Evolutionary conservation across 2,797 vertebrate species (phyloP), one percentile per base, ranked within the genome.

Genomic region (Remorina albescens): DNA sequence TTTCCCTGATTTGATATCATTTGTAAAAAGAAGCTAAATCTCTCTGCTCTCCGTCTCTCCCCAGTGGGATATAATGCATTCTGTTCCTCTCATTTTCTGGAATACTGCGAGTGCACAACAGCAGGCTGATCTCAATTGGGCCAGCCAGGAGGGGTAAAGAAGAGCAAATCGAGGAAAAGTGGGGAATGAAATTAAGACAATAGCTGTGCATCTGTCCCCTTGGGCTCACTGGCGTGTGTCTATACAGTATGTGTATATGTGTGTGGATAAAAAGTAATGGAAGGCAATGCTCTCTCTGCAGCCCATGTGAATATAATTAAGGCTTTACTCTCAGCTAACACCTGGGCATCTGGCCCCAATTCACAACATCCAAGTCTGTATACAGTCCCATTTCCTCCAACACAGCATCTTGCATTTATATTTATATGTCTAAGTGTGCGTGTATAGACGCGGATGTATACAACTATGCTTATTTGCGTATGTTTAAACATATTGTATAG

Each of bases 1-100:
- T 92, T 81, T 88, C 90, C 84, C 88, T 92, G 76, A 89, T 93
- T 93, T 91, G 84, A 90, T 93, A 93, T 91, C 87, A 92, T 94
- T 95, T 94, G 90, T 91, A 88, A 92, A 88, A 88, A 83, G 62
- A 82, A 67, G 72, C 78, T 85, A 86, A 89, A 90, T 93, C 83
- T 90, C 67, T 78, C 70, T 88, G 82, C 83, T 87, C 81, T 70
- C 61, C 76, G 49, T 70, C 84, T 78, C 76, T 80, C 83, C 57
- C 76, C 51, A 70, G 76, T 76, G 81, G 89, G 88, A 85, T 83
- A 86, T 84, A 86, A 90, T 63, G 67, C 78, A 85, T 90, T 91
- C 84, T 92, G 83, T 89, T 92, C 90, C 62, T 89, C 90, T 93
- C 78, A 90, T 84, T 88, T 90, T 86, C 65, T 86, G 78, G 64